A percentile compares a stretch with the other conserved stretches of the same genome.
Evolutionary conservation across 2,113 vertebrate genomes (phyloP).

Genomic region (Aldabrachelys gigantea): DNA sequence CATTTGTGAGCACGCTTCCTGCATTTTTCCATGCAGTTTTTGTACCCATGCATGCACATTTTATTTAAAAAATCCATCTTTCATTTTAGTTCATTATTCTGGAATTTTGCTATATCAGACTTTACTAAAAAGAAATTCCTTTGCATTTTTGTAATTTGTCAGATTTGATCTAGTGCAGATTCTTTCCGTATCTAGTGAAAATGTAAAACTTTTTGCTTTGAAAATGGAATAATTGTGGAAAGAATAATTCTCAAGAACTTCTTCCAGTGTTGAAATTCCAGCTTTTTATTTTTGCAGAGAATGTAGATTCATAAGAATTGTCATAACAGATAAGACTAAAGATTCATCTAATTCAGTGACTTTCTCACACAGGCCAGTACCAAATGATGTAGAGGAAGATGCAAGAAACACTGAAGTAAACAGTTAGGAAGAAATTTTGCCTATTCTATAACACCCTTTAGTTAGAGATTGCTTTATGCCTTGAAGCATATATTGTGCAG

Average conservation of each 20-base stretch:
- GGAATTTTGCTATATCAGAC: neutral
- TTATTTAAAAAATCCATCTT: neutral
- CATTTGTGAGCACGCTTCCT: neutral
- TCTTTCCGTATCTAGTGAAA: neutral
- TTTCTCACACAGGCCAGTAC: neutral
- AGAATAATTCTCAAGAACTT: neutral
- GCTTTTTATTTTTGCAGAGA: neutral
- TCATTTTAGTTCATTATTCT: neutral
- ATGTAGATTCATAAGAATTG: neutral
- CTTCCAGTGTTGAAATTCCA: rapidly evolving
- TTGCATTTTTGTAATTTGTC: neutral
- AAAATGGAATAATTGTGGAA: neutral
- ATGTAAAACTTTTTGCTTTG: neutral
- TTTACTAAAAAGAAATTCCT: neutral
- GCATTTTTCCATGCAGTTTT: neutral
- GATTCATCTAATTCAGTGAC: neutral
- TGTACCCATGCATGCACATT: neutral
- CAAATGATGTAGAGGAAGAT: neutral
- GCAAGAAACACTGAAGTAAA: neutral
- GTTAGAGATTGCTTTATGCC: neutral
- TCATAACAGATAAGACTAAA: neutral
- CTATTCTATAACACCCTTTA: neutral
- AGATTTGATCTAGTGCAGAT: neutral
- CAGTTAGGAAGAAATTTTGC: neutral
- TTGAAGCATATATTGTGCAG: conserved; percentile 12